These are phyloP conservation scores for Laterallus jamaicensis DNA, from an alignment of 2,113 vertebrate species.

Conservation along the genomic window DNA sequence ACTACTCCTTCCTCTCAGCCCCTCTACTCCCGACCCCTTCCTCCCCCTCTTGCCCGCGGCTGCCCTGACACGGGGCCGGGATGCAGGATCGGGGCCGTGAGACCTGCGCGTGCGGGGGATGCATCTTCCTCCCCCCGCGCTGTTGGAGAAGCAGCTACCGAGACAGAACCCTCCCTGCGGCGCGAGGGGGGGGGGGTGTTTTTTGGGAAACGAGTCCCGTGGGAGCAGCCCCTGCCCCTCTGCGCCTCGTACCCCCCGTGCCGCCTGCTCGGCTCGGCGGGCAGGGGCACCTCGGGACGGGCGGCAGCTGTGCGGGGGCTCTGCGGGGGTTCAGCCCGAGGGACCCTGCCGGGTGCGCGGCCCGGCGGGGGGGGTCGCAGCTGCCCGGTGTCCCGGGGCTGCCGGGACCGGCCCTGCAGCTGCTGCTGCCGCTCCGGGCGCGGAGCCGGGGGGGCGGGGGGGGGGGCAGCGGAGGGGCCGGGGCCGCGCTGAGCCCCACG, in stretches of 20 bases:
- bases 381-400: not conserved
- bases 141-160: rapidly evolving
- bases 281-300: not conserved
- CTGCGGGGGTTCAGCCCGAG: not conserved
- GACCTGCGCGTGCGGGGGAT: rapidly evolving
- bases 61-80: not conserved
- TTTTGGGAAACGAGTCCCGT: rapidly evolving
- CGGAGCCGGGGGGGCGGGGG: not conserved
- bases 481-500: too few relatives aligned
- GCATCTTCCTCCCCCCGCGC: not conserved
- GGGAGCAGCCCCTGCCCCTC: not conserved
- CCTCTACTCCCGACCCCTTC: not conserved
- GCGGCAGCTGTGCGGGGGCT: not conserved
- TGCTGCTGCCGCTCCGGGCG: not conserved
- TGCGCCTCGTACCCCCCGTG: not conserved
- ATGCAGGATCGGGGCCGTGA: not conserved
- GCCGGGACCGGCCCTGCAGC: not conserved
- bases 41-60: not conserved
- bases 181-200: too few relatives aligned
- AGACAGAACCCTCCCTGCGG: not conserved
- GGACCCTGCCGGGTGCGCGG: not conserved
- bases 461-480: too few relatives aligned
- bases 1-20: not conserved
- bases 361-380: not conserved
- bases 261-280: not conserved